Evolutionary conservation across 2,113 vertebrate species (phyloP), one percentile per base, ranked within the genome.

Genomic region (Siniperca knerii): DNA sequence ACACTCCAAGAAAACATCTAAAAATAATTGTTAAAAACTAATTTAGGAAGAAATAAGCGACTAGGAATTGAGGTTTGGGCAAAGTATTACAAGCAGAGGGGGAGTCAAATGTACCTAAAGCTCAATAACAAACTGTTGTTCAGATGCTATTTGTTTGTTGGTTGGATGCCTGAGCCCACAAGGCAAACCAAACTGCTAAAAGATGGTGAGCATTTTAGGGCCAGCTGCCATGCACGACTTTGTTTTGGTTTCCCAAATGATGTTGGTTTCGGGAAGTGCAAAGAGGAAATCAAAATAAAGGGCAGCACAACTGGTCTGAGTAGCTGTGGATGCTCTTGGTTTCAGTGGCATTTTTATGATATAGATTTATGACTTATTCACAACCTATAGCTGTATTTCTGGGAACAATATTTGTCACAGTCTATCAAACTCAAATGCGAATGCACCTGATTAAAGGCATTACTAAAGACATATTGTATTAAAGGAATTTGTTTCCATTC

Each of bases 181-280:
- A 60, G 61, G 68, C 35, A 71, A 84, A 77, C 42, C 64, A 57
- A 67, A 84, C 67, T 35, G 35, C 75, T 82, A 35, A 82, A 84
- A 84, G 73, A 86, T 70, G 82, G 58, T 4, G 52, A 57, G 73
- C 58, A 50, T 65, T 70, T 66, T 37, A 55, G 48, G 75, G 79
- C 65, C 11, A 0, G n/a, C 64, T 66, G 70, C 82, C 85, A 67
- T 60, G 81, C 20, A 58, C 23, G 57, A 65, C 55, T 87, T 72
- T 79, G 83, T 70, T 85, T 85, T 85, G 75, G 73, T 77, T 90
- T 82, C 66, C 69, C 7, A 66, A 67, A 83, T 48, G 4, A 54
- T 42, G 52, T 40, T 40, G 62, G 72, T 85, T 85, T 87, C 35
- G 42, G 61, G 82, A 74, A 85, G 58, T 13, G 33, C 64, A 75